Base-by-base conservation (phyloP, 23 tunicate species). In the Corella eumyota region DNA sequence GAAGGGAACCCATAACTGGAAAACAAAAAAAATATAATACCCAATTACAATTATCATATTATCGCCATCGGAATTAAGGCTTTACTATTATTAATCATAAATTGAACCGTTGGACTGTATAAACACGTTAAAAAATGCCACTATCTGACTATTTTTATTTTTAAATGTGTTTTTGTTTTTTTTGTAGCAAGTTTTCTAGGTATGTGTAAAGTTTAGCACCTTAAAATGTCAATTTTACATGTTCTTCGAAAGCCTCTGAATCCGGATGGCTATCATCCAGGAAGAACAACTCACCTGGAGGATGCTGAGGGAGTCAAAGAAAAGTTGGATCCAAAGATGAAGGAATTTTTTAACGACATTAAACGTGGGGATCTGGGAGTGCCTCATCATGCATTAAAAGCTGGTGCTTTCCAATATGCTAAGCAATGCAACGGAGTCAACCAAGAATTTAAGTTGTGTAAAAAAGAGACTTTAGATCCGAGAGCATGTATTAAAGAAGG, bases 321-420 rank as follows among this genome's bases (percentile, higher is more conserved):
- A 38, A 48, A 67, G 23, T 31, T 84, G 9, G 78, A 70, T 65
- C 33, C 60, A 17, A 78, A 84, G 35, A 0, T 76, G 36, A 57
- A 76, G 52, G 76, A 64, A 36, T 68, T 70, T 27, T 60, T 84
- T n/a, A 24, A 57, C 19, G 21, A 38, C 13, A 70, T 84, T 34
- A 70, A 69, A 7, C 78, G 94, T 11, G 94, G 94, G 19, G 78
- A 76, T 76, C 74, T 93, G 32, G 95, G 95, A 1, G 61, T 86
- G 36, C 99, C 99, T 28, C 46, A 58, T 19, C 95, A 93, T 71
- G 93, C 84, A 46, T 45, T 93, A 44, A 93, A 78, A 61, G 95
- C 95, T 20, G 93, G 68, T 21, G 99, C 99, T 7, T 85, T 75
- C 52, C 99, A 93, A 56, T 93, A 93, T 63, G 95, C 90, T 13